These are phyloP conservation scores for Poecilobothrus nobilitatus DNA, from an alignment of 2,888 invertebrate species.

Conservation along the genomic window DNA sequence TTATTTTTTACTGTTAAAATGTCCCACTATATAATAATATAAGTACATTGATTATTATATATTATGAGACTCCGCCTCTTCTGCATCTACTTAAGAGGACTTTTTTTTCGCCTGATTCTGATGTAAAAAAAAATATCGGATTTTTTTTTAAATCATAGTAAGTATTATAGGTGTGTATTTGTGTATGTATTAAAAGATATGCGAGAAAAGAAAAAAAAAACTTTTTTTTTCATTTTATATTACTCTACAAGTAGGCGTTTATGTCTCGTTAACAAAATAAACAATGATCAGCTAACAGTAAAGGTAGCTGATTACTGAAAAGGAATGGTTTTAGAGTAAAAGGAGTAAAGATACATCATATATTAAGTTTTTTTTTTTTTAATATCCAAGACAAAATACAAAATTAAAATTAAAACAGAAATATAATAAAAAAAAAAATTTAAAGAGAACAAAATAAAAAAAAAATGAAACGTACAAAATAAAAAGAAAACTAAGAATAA, in stretches of 20 bases:
- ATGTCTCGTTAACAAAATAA: constrained; percentile 24
- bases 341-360: too few species aligned
- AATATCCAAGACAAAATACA: too few species aligned
- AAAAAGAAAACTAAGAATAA: too few species aligned
- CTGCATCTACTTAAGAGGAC: constrained; percentile 12
- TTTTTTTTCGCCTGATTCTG: too few species aligned
- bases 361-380: too few species aligned
- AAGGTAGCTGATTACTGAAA: too few species aligned
- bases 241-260: constrained; percentile 23
- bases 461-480: too few species aligned
- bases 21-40: not conserved
- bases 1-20: not conserved
- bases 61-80: constrained; percentile 20
- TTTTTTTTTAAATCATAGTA: not conserved
- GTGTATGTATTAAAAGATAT: not conserved
- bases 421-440: too few species aligned
- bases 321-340: too few species aligned
- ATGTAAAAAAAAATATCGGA: not conserved
- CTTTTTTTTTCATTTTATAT: constrained; percentile 17
- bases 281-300: constrained; percentile 16
- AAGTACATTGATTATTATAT: not conserved
- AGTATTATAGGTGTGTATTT: not conserved
- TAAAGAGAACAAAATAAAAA: too few species aligned
- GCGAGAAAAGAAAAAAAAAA: not conserved
- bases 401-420: too few species aligned